Base-by-base conservation (phyloP, 2,797 vertebrate genomes). In the Pangasius larnaudii region DNA sequence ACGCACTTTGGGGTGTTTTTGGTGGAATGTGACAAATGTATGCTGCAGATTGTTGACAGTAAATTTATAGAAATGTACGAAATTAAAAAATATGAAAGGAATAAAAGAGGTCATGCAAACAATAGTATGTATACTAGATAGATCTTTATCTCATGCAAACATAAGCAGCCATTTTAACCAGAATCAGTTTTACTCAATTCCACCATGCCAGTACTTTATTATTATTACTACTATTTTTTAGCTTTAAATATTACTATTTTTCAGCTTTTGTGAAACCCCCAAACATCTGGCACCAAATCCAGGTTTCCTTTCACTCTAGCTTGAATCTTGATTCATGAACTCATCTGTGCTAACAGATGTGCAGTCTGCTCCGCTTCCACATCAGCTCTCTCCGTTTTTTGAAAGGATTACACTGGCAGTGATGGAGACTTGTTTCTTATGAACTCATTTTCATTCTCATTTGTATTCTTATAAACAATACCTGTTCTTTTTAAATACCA, bases 311-410 rank as follows among this genome's bases (percentile, higher is more conserved):
- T 88, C 19, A 85, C 30, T 30, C 61, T 18, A n/a, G 13, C 39
- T 85, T 13, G 36, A 72, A 93, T 93, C 93, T 91, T 80, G 10
- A 87, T 88, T 90, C 90, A 81, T 89, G 92, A 90, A 91, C 85
- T 92, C 92, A 90, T 89, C 9, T 85, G 93, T 93, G 92, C 83
- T 90, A 95, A 95, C 93, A 94, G 93, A 94, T 95, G 94, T 93
- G 36, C 19, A 0, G 75, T 89, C 93, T 94, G 91, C 92, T 92
- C 87, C 86, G 91, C 88, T 88, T 89, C 69, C 90, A 92, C 91
- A 91, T 90, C 91, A 89, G 83, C 84, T 91, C 77, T 91, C 88
- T 71, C 72, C 84, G n/a, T 39, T 65, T 87, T 88, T 91, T 84
- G 79, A 80, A 88, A 91, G 93, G 91, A 94, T 92, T 92, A 93